Evolutionary conservation across 2,797 vertebrate genomes (phyloP), one percentile per base, ranked within the genome.

Genomic region (Megaceryle alcyon): DNA sequence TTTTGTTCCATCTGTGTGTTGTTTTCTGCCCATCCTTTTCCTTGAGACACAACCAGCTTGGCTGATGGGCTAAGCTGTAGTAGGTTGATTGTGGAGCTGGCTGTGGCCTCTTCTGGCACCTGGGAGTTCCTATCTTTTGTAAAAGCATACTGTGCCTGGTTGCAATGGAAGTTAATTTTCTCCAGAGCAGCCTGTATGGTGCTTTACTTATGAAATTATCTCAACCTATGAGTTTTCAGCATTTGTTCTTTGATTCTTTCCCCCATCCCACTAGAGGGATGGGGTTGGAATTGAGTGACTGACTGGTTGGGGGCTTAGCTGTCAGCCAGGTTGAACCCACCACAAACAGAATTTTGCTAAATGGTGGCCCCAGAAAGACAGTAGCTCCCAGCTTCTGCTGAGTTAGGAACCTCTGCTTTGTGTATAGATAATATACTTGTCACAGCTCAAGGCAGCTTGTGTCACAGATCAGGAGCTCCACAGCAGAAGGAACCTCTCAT

Each of bases 391-490:
- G 44, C 28, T 83, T 75, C 44, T 87, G 19, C 64, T 57, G 68
- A 82, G 37, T 20, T 80, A 69, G 64, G 94, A 95, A 69, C 20
- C 29, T 78, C 53, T 94, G 57, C 37, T 78, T 65, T 82, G 68
- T 20, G 12, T 90, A 44, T 28, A 83, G 91, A 41, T 71, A 94
- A 97, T 91, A 78, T 23, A 91, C 33, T 88, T 94, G 87, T 92
- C 93, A 96, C 61, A 91, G 87, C 87, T 75, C 61, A 61, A 82
- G 49, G 69, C 82, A 91, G 51, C 28, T 78, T 72, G 66, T 91
- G 94, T 82, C 94, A 94, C 92, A 94, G 70, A 93, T 84, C 88
- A 96, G 71, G 69, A 94, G 57, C 61, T 94, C 57, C 53, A 15
- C 61, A 56, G 88, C 48, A 91, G 79, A 90, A 68, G 65, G 79